Evolutionary conservation across 2,113 vertebrate species (phyloP).

Genomic region (Vulpes ferrilata): DNA sequence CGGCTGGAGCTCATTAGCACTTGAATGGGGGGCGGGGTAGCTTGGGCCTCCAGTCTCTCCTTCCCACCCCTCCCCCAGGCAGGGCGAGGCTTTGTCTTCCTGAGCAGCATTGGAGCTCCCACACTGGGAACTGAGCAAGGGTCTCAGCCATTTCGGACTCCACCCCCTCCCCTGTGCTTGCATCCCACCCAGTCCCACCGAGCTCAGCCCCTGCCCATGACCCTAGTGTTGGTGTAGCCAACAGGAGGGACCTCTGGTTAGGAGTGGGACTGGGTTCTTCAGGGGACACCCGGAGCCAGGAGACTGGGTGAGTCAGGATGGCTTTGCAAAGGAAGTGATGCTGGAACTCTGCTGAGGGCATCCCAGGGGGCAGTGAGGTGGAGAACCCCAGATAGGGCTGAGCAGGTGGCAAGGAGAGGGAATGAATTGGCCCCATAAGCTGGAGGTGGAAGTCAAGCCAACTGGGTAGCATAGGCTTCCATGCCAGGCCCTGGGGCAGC

Average conservation of each 20-base stretch:
- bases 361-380: neutral
- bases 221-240: neutral
- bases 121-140: neutral
- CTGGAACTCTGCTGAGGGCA: neutral
- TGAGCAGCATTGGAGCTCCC: neutral
- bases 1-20: constrained; percentile 82
- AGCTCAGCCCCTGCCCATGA: neutral
- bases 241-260: neutral
- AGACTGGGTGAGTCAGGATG: neutral
- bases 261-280: neutral
- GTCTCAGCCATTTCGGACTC: neutral
- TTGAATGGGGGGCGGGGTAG: constrained; percentile 79
- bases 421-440: neutral
- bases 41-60: constrained; percentile 56
- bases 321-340: neutral
- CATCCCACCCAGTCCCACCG: neutral
- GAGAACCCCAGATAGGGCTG: neutral
- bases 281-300: neutral
- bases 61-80: constrained; percentile 83
- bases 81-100: constrained; percentile 76
- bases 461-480: neutral
- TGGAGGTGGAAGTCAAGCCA: neutral
- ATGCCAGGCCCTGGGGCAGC: neutral
- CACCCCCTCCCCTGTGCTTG: neutral
- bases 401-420: neutral